Evolutionary conservation across 2,888 invertebrate species (phyloP), one percentile per base, ranked within the genome.

Genomic region (Xylota sylvarum): DNA sequence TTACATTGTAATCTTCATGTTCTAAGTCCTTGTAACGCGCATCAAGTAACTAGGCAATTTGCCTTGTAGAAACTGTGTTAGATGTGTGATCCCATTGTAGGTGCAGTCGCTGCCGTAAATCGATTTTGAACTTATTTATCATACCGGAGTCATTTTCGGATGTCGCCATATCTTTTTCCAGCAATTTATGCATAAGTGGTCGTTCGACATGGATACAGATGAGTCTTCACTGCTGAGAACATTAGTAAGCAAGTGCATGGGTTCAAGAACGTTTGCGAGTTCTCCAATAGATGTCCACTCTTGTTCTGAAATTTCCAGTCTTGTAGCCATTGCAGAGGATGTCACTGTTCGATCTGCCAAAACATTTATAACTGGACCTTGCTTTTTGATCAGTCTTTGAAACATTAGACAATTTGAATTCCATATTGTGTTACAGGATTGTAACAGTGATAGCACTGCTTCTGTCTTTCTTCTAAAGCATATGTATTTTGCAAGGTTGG

Each of bases 391-490:
- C 10, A 77, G 55, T 4, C 62, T 17, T n/a, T 69, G 69, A 27
- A 62, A 52, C 43, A 78, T 70, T 52, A 35, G n/a, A 43, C 19
- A 67, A 50, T 60, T 40, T 52, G 52, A 40, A 12, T 50, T 62
- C 78, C 69, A 78, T 14, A 17, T 4, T 2, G 65, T 76, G 35
- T 56, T 35, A n/a, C n/a, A n/a, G n/a, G n/a, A n/a, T n/a, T n/a
- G n/a, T n/a, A n/a, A 17, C 40, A 48, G 6, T 48, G 35, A 43
- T 76, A 32, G 55, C 5, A 52, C 12, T 76, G 56, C 56, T 46
- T 76, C 35, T n/a, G n/a, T n/a, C n/a, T n/a, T n/a, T 76, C 64
- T 46, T 48, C 46, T 35, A 64, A 35, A 64, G 58, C 50, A 30
- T n/a, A n/a, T n/a, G n/a, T 56, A 50, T 23, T 65, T 77, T 37